These are phyloP conservation scores for Colletes collaris DNA, from an alignment of 2,888 invertebrate species.

Conservation along the genomic window DNA sequence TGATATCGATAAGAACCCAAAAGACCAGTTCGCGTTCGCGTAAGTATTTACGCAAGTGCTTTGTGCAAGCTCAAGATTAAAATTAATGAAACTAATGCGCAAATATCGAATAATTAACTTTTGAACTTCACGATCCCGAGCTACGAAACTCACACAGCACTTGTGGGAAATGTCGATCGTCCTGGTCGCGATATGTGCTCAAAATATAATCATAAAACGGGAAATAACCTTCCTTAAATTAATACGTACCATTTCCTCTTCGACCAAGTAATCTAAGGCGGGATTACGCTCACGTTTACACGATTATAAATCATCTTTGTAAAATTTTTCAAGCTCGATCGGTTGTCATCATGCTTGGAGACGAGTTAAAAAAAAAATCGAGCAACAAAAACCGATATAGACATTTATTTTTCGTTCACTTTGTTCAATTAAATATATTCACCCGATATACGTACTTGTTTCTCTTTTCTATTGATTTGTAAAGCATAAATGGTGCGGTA, in stretches of 20 bases:
- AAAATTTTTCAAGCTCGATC: constrained; percentile 38
- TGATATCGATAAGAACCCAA: constrained; percentile 21
- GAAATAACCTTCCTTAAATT: constrained; percentile 50
- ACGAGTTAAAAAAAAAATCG: constrained; percentile 7
- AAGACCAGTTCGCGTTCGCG: constrained; percentile 7
- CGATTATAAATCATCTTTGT: constrained; percentile 48
- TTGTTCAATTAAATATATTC: too few species aligned
- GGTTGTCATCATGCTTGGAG: neutral
- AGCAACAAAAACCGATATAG: too few species aligned
- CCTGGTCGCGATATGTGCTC: constrained; percentile 50
- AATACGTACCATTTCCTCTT: constrained; percentile 38
- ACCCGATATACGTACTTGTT: too few species aligned
- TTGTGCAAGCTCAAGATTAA: constrained; percentile 11
- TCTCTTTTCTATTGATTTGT: too few species aligned
- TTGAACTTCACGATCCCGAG: constrained; percentile 10
- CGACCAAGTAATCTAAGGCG: constrained; percentile 62
- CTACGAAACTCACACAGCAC: constrained; percentile 3
- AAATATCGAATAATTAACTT: constrained; percentile 18
- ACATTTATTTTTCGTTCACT: too few species aligned
- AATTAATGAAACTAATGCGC: neutral
- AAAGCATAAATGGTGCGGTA: too few species aligned
- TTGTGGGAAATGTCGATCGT: constrained; percentile 14
- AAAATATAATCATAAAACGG: constrained; percentile 51
- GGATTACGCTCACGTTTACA: constrained; percentile 34
- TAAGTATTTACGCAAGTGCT: constrained; percentile 5